Evolutionary conservation across 2,888 invertebrate species (phyloP).

Genomic region (Embidobia sp.): DNA sequence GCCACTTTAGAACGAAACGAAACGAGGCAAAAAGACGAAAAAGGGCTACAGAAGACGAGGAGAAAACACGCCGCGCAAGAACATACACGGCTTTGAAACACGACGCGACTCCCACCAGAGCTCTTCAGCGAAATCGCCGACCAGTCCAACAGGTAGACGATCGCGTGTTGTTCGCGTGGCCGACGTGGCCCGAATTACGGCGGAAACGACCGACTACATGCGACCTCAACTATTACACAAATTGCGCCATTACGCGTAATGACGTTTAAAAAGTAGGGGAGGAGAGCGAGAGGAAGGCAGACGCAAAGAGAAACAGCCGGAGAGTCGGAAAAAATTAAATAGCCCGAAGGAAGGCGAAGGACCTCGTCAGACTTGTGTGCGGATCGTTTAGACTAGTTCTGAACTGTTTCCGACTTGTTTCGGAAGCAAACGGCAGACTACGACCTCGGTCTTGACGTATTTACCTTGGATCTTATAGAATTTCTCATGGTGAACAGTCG

Average conservation of each 20-base stretch:
- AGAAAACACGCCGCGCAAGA: slow-evolving; percentile 55
- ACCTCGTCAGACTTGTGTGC: no score
- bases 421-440: no score
- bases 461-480: no score
- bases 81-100: slow-evolving; percentile 38
- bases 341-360: no score
- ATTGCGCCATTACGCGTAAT: slow-evolving; percentile 78
- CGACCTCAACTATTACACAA: slow-evolving; percentile 75
- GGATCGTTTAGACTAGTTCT: no score
- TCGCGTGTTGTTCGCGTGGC: slow-evolving; percentile 82
- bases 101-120: slow-evolving; percentile 50
- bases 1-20: slow-evolving; percentile 38
- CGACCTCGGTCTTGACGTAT: no score
- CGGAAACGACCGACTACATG: slow-evolving; percentile 72
- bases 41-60: slow-evolving; percentile 25
- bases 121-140: slow-evolving; percentile 61
- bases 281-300: slow-evolving; percentile 13
- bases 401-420: no score
- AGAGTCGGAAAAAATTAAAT: no score
- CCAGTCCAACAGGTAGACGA: slow-evolving; percentile 76
- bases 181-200: slow-evolving; percentile 72
- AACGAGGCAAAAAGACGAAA: slow-evolving; percentile 38
- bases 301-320: no score
- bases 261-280: slow-evolving; percentile 70
- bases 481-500: no score